Percentiles rank a stretch among this genome's conserved stretches.
Evolutionary conservation across 2,113 vertebrate genomes (phyloP).

Genomic region (Gracilinanus agilis): DNA sequence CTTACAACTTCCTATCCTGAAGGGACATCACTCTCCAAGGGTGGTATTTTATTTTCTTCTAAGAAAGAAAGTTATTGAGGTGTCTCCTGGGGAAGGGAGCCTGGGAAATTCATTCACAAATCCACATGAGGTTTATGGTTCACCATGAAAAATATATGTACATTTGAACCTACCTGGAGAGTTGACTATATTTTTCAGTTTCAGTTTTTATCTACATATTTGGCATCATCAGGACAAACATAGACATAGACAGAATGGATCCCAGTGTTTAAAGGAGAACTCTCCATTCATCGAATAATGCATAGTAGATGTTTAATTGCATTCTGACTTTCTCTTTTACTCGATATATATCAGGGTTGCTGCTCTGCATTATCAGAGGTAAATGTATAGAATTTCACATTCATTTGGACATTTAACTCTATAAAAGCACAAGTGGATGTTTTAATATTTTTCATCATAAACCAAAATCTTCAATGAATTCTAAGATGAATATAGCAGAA

Average conservation of each 20-base stretch:
- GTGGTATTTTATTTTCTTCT: not conserved
- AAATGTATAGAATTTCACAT: not conserved
- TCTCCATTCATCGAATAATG: not conserved
- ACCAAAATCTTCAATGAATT: not conserved
- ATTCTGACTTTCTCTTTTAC: constrained; percentile 3
- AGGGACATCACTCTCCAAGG: not conserved
- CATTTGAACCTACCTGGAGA: not conserved
- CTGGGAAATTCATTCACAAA: not conserved
- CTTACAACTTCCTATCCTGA: not conserved
- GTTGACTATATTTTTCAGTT: not conserved
- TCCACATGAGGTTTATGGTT: constrained; percentile 18
- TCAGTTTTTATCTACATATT: not conserved
- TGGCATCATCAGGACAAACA: not conserved
- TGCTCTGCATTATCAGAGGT: not conserved
- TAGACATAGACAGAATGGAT: not conserved
- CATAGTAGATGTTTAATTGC: not conserved
- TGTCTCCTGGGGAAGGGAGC: not conserved
- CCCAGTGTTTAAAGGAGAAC: not conserved
- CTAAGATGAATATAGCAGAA: not conserved
- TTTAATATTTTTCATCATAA: not conserved
- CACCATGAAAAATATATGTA: not conserved
- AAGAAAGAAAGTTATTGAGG: not conserved
- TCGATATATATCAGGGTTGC: not conserved
- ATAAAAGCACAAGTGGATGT: not conserved
- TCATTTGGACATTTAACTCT: not conserved